These are phyloP conservation scores for Battus philenor DNA, from an alignment of 1,140 invertebrate genomes.

Conservation along the genomic window DNA sequence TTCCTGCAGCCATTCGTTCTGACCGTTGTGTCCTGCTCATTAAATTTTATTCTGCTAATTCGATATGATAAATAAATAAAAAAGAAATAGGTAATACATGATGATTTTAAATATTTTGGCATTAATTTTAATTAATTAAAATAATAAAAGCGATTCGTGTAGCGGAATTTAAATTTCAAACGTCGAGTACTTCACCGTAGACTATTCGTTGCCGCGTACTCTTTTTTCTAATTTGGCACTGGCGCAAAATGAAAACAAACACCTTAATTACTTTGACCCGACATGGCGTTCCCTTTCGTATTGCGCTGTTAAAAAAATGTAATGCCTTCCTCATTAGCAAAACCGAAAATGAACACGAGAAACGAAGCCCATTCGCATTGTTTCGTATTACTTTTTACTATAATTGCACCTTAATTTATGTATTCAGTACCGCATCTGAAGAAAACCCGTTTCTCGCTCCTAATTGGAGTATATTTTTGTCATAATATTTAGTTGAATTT, in stretches of 20 bases:
- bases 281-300: conserved; percentile 12
- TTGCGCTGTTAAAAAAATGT: conserved; percentile 7
- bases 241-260: conserved; percentile 15
- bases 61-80: too few species aligned
- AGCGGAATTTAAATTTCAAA: too few species aligned
- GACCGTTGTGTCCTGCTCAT: too few species aligned
- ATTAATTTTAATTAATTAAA: background rate
- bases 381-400: conserved; percentile 8
- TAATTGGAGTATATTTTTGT: too few species aligned
- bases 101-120: too few species aligned
- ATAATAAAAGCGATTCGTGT: background rate
- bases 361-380: conserved; percentile 5
- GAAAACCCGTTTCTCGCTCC: background rate
- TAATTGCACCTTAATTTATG: conserved; percentile 12
- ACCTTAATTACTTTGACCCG: conserved; percentile 17
- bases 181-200: too few species aligned
- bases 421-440: conserved; percentile 5
- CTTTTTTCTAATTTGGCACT: conserved; percentile 16
- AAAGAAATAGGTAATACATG: too few species aligned
- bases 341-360: conserved; percentile 12
- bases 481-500: too few species aligned
- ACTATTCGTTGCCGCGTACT: background rate
- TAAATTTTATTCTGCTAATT: too few species aligned
- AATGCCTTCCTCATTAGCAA: conserved; percentile 15
- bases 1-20: too few species aligned